Conservation (phyloP, 2,113 vertebrate species). For the Odobenus rosmarus region DNA sequence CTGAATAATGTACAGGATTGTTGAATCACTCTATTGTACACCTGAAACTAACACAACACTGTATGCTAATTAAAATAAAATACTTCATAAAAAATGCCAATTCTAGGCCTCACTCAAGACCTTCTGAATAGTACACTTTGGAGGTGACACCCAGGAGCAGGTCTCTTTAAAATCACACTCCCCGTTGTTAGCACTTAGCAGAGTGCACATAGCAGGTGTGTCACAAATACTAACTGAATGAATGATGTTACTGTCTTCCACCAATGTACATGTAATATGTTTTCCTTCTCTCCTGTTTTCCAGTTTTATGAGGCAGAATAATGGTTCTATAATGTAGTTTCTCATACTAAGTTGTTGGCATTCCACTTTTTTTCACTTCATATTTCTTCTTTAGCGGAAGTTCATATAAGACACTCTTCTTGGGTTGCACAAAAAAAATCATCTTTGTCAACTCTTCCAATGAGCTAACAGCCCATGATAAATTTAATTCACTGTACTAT, state of each 20-base stretch:
- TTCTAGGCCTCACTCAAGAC: background rate
- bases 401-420: background rate
- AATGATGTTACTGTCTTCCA: background rate
- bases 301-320: background rate
- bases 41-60: background rate
- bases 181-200: background rate
- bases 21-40: background rate
- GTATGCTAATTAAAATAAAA: background rate
- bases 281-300: background rate
- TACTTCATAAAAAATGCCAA: background rate
- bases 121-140: background rate
- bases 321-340: background rate
- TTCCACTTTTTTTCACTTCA: constrained; percentile 11
- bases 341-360: background rate
- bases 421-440: constrained; percentile 17
- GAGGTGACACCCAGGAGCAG: background rate
- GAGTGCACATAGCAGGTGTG: background rate
- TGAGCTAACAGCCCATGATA: constrained; percentile 45
- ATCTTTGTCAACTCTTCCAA: constrained; percentile 42
- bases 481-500: constrained; percentile 50
- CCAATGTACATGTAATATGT: background rate
- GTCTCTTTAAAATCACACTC: background rate
- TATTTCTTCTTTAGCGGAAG: constrained; percentile 35
- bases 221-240: background rate
- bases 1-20: background rate